These are phyloP conservation scores for Anguilla obscura DNA, from an alignment of 2,797 vertebrate genomes.

Conservation along the genomic window DNA sequence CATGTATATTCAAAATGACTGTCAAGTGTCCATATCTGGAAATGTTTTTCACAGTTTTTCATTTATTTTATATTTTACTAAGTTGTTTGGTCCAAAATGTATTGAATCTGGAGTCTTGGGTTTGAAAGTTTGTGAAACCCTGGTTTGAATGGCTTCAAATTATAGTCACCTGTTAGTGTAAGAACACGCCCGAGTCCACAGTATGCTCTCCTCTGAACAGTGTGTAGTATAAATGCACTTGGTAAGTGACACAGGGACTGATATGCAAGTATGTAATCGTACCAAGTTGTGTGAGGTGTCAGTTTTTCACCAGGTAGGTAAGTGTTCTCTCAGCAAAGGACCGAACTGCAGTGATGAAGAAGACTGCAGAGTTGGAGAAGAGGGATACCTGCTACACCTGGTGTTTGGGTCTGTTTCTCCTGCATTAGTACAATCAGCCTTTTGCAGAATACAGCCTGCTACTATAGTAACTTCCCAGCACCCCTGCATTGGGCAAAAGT, in stretches of 20 bases:
- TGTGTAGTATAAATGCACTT: slow-evolving; percentile 35
- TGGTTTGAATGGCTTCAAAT: too few relatives aligned
- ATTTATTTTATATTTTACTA: too few relatives aligned
- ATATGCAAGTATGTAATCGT: background rate
- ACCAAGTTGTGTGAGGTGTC: background rate
- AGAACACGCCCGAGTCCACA: too few relatives aligned
- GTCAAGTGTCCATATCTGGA: too few relatives aligned
- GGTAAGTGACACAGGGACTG: background rate
- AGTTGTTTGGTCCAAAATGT: too few relatives aligned
- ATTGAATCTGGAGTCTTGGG: too few relatives aligned
- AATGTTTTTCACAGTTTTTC: background rate
- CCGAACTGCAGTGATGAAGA: background rate
- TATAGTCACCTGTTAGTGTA: too few relatives aligned
- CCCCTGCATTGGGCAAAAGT: slow-evolving; percentile 84
- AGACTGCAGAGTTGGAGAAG: background rate
- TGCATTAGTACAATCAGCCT: slow-evolving; percentile 79
- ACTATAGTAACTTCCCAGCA: slow-evolving; percentile 88
- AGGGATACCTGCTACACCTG: background rate
- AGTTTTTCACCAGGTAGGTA: background rate
- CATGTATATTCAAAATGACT: too few relatives aligned
- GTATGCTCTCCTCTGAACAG: slow-evolving; percentile 53
- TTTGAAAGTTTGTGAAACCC: too few relatives aligned
- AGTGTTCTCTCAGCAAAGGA: background rate
- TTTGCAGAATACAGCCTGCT: slow-evolving; percentile 80
- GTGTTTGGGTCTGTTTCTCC: background rate